phyloP scores from a whole-genome alignment of 2,888 invertebrate species.

The Pilophorus perplexus region DNA sequence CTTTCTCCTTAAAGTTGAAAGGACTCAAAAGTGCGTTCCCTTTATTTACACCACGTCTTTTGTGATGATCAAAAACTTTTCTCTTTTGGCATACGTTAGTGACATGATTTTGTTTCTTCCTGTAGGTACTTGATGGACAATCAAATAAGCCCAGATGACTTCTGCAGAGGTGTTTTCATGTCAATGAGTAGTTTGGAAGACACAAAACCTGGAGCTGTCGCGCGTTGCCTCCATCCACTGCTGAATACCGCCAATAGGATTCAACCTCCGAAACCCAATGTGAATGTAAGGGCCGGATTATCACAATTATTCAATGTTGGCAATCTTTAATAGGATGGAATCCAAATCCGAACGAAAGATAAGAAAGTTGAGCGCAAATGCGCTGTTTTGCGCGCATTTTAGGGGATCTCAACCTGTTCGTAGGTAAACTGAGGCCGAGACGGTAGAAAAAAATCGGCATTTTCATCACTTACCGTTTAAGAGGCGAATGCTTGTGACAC shows the following conservation, averaged over 20 bases:
- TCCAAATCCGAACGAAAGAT: no score
- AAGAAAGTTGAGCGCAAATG: no score
- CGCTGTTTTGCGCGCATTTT: no score
- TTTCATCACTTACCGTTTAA: no score
- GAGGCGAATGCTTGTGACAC: no score
- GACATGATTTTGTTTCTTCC: not conserved
- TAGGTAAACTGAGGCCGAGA: no score
- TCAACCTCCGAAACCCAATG: constrained; percentile 65
- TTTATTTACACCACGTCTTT: not conserved
- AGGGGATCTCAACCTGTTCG: no score
- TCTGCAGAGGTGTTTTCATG: constrained; percentile 75
- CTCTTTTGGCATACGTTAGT: no score
- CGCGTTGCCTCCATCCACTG: constrained; percentile 72
- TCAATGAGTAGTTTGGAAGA: constrained; percentile 75
- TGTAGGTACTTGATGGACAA: constrained; percentile 53
- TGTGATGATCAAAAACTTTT: no score
- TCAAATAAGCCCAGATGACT: constrained; percentile 70
- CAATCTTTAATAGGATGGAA: no score
- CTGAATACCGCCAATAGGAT: constrained; percentile 67
- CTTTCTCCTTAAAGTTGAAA: constrained; percentile 62
- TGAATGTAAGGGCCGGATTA: constrained; percentile 51
- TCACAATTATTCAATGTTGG: no score
- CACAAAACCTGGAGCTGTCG: constrained; percentile 80
- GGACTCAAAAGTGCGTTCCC: constrained; percentile 51
- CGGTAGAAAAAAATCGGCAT: no score